Evolutionary conservation across 2,113 vertebrate species (phyloP).

Genomic region (Macquaria australasica): DNA sequence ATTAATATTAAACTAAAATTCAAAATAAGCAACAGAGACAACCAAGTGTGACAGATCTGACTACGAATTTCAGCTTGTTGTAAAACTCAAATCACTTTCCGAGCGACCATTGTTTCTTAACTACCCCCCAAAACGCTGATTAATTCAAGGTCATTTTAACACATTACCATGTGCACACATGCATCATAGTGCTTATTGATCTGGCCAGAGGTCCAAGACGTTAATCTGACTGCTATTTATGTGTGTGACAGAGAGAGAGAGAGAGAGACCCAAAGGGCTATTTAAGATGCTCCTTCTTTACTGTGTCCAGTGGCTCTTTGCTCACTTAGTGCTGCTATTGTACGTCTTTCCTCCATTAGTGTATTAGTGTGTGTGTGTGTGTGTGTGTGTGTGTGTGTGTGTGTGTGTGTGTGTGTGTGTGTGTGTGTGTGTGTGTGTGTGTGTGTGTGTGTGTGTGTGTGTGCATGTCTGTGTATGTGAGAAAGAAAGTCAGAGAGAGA

Average conservation of each 20-base stretch:
- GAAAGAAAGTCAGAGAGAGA: slow-evolving; percentile 15
- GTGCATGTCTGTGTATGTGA: no score
- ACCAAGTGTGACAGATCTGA: slow-evolving; percentile 28
- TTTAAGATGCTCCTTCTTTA: slow-evolving; percentile 55
- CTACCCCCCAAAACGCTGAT: slow-evolving; percentile 36
- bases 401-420: slow-evolving; percentile 40
- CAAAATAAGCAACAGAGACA: slow-evolving; percentile 28
- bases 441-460: slow-evolving; percentile 25
- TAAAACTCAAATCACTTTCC: slow-evolving; percentile 29
- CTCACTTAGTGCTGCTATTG: slow-evolving; percentile 75
- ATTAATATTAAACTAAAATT: slow-evolving; percentile 43
- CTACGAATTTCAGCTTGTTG: slow-evolving; percentile 8
- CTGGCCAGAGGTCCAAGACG: slow-evolving; percentile 48
- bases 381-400: slow-evolving; percentile 22
- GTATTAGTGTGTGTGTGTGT: slow-evolving; percentile 24
- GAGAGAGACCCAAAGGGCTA: slow-evolving; percentile 40
- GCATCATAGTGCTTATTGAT: slow-evolving; percentile 48
- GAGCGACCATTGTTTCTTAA: slow-evolving; percentile 7
- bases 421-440: slow-evolving; percentile 26
- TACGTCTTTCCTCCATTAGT: slow-evolving; percentile 63
- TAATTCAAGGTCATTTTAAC: slow-evolving; percentile 50
- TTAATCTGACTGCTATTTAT: slow-evolving; percentile 48
- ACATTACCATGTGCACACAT: slow-evolving; percentile 23
- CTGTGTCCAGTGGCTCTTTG: slow-evolving; percentile 65
- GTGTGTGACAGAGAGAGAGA: slow-evolving; percentile 21